Base-by-base conservation (phyloP, 1,140 invertebrate genomes). In the Tenebrio molitor region DNA sequence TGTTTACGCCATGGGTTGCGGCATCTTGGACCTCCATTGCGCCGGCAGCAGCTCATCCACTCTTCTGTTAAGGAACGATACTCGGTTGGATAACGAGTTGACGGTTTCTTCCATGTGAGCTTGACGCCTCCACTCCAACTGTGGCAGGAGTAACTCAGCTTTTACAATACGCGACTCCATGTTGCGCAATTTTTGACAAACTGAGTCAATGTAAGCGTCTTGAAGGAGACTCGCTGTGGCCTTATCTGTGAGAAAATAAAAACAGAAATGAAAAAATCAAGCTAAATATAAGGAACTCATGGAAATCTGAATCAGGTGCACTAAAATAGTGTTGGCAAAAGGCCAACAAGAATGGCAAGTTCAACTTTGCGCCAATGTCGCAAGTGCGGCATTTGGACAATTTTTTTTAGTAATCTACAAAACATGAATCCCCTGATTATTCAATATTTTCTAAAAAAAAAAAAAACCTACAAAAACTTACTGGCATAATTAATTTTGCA, bases 131-230 rank as follows among this genome's bases (percentile, higher is more conserved):
- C 77, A 82, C 68, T 81, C 80, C 58, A 83, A 29, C 64, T 83
- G 78, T 7, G 82, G 82, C 16, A 83, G 39, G 19, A 82, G 46
- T 17, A 80, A 69, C 68, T 83, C 81, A 14, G 78, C 77, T 70
- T 82, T 75, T 12, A 77, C 74, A 34, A 82, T 73, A 12, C 82
- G 71, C 6, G 76, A 78, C 76, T 83, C 81, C 70, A 83, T 77
- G 21, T 72, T 76, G 42, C 73, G 72, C 7, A 83, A 66, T 72
- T 80, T 82, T 50, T 81, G 78, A 50, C 77, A 71, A 1, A 83
- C 78, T n/a, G 81, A 78, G 72, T 82, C 80, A 4, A 83, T 75
- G 67, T 83, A 83, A 5, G 81, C 79, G 73, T 82, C 81, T 76
- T 83, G 81, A 6, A 83, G 69, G n/a, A 78, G 63, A 74, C 74